Percentiles rank a stretch among this genome's conserved stretches.
These are phyloP conservation scores for Gerris buenoi DNA, from an alignment of 1,140 invertebrate genomes.

Conservation along the genomic window DNA sequence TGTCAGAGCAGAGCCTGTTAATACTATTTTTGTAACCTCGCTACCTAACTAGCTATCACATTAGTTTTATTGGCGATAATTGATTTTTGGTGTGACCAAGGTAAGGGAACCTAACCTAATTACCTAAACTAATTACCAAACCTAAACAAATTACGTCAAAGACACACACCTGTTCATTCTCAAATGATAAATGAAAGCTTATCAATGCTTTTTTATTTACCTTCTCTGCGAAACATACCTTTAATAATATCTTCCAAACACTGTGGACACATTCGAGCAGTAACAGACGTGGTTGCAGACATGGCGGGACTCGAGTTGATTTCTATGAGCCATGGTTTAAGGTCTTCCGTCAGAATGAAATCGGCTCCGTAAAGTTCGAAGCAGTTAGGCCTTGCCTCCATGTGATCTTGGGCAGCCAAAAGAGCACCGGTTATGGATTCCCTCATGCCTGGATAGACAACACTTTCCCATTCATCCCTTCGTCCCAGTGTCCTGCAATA, in stretches of 20 bases:
- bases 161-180: too few species aligned
- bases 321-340: slow-evolving; percentile 81
- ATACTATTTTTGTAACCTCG: too few species aligned
- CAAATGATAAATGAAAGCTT: too few species aligned
- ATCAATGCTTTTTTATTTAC: too few species aligned
- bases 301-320: slow-evolving; percentile 89
- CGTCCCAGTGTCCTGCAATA: slow-evolving; percentile 39
- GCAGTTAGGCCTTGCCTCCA: slow-evolving; percentile 72
- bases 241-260: slow-evolving; percentile 84
- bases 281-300: slow-evolving; percentile 74
- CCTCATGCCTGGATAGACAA: slow-evolving; percentile 80
- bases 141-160: too few species aligned
- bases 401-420: slow-evolving; percentile 67
- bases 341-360: slow-evolving; percentile 79
- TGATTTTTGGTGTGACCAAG: too few species aligned
- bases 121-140: too few species aligned
- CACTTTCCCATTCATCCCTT: slow-evolving; percentile 54
- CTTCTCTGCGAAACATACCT: too few species aligned
- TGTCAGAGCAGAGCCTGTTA: too few species aligned
- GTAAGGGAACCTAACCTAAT: too few species aligned
- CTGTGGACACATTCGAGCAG: slow-evolving; percentile 65
- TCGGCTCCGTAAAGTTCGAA: slow-evolving; percentile 90
- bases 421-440: slow-evolving; percentile 73
- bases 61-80: too few species aligned
- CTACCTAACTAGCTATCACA: too few species aligned